Conservation (phyloP, 1,140 invertebrate genomes). For the Maniola jurtina region DNA sequence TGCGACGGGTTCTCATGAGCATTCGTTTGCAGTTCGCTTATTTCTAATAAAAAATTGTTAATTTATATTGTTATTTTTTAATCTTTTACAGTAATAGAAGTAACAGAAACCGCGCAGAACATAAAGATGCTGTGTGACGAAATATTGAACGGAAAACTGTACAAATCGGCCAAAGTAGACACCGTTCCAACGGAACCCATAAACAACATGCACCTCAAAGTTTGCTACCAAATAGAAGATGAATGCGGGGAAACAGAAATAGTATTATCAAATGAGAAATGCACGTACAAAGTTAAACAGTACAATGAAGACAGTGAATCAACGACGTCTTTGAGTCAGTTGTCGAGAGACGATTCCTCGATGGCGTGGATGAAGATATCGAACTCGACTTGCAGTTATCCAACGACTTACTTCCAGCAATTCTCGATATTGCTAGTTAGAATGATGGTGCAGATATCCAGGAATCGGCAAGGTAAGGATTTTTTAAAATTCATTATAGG, state of each 20-base stretch:
- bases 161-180: slow-evolving; percentile 60
- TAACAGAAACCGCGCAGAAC: slow-evolving; percentile 70
- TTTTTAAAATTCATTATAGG: too few species aligned
- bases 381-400: slow-evolving; percentile 42
- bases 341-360: slow-evolving; percentile 57
- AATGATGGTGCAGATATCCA: slow-evolving; percentile 65
- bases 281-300: slow-evolving; percentile 55
- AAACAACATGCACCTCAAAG: slow-evolving; percentile 56
- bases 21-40: too few species aligned
- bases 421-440: slow-evolving; percentile 58
- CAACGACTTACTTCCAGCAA: slow-evolving; percentile 58
- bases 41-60: neutral
- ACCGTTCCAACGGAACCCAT: slow-evolving; percentile 37
- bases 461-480: slow-evolving; percentile 63
- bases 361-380: slow-evolving; percentile 69
- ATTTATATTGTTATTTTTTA: neutral
- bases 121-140: slow-evolving; percentile 58
- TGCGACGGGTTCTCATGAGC: too few species aligned
- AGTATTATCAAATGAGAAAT: slow-evolving; percentile 61
- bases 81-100: slow-evolving; percentile 74
- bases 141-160: slow-evolving; percentile 68
- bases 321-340: slow-evolving; percentile 48
- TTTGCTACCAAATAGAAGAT: slow-evolving; percentile 60
- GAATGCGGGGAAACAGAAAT: slow-evolving; percentile 57
- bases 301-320: slow-evolving; percentile 47